Conservation (phyloP, 1,140 invertebrate genomes). For the Charaxes varanes region DNA sequence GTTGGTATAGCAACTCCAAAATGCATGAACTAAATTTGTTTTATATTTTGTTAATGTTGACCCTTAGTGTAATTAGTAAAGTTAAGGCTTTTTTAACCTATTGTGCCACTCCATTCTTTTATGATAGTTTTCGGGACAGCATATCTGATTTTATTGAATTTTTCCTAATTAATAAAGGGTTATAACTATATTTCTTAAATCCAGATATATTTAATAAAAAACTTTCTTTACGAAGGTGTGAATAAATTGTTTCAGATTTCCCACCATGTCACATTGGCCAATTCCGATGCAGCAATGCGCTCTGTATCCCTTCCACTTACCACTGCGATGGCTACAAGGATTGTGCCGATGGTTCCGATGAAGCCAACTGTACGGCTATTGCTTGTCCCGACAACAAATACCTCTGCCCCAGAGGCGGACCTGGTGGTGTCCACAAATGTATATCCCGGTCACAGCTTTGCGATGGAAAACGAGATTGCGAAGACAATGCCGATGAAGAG, state of each 20-base stretch:
- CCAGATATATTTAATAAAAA: too few relatives aligned
- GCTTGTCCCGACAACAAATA: slow-evolving; percentile 95
- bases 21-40: too few relatives aligned
- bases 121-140: too few relatives aligned
- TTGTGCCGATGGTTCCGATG: slow-evolving; percentile 91
- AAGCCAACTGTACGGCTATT: slow-evolving; percentile 91
- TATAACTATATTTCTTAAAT: too few relatives aligned
- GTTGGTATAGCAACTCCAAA: too few relatives aligned
- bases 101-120: too few relatives aligned
- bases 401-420: slow-evolving; percentile 86
- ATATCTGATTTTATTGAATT: too few relatives aligned
- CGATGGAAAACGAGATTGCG: slow-evolving; percentile 91
- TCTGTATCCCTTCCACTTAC: slow-evolving; percentile 91
- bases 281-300: slow-evolving; percentile 93
- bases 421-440: slow-evolving; percentile 85
- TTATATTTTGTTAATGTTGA: too few relatives aligned
- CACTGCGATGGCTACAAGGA: slow-evolving; percentile 89
- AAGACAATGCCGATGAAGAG: slow-evolving; percentile 93
- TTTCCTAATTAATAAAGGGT: too few relatives aligned
- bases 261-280: slow-evolving; percentile 92
- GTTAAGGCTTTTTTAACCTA: too few relatives aligned
- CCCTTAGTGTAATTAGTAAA: too few relatives aligned
- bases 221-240: too few relatives aligned
- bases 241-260: slow-evolving; percentile 82
- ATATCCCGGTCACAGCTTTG: slow-evolving; percentile 92